Evolutionary conservation across 2,797 vertebrate genomes (phyloP), one percentile per base, ranked within the genome.

Genomic region (Apogon hyalosoma): DNA sequence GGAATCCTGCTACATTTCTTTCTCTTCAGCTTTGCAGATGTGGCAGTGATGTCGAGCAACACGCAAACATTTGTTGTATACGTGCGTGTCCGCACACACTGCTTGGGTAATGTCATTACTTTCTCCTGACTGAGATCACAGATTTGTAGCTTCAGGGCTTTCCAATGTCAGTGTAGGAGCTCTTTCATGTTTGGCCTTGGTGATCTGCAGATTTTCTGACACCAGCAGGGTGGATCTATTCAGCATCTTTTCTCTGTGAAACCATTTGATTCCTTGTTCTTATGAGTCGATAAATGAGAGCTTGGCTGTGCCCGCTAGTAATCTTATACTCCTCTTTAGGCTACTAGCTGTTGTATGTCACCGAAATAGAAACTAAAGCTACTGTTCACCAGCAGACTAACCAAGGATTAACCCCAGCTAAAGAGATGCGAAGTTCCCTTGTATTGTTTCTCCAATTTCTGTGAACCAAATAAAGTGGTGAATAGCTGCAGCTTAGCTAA

Each of bases 131-230:
- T 54, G 48, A 69, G 61, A 75, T 84, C 65, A 63, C 39, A 71
- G 67, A 71, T 65, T 59, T 59, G 55, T 69, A 58, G 66, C 75
- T 73, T 52, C 31, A 59, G 73, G 77, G 68, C 48, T 75, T 73
- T 55, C 45, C 57, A 15, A 52, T 77, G 52, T 83, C 62, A 69
- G 61, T 50, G 39, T n/a, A 31, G 48, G 7, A 57, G 18, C 42
- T 60, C 75, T 81, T 83, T 90, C 51, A 86, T 87, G 71, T 83
- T 84, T 79, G 60, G 28, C 36, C 52, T 59, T 15, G 48, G 56
- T 56, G 70, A 79, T 69, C 58, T 72, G 18, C 45, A 58, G 65
- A 78, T 73, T 72, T 79, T 61, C 66, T 63, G 42, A 82, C 82
- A 78, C 69, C 39, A 53, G 49, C 55, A 46, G 62, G 51, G 52